Evolutionary conservation across 2,113 vertebrate species (phyloP).

Genomic region (Bubo scandiacus): DNA sequence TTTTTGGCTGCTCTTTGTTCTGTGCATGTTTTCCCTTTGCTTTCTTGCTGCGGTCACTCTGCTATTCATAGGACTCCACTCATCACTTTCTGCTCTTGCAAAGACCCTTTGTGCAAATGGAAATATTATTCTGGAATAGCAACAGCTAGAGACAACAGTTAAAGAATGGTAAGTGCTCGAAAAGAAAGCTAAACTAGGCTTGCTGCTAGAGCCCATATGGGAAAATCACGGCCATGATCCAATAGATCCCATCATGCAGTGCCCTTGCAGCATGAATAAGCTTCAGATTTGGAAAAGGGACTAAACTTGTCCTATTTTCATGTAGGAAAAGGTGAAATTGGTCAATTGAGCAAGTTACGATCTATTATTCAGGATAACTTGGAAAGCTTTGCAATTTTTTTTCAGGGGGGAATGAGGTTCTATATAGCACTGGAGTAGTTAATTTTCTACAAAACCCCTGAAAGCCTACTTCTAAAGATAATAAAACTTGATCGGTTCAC

Average conservation of each 20-base stretch:
- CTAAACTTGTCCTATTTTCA: neutral
- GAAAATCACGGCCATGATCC: neutral
- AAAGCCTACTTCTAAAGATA: slow-evolving; percentile 2
- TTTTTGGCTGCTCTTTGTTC: neutral
- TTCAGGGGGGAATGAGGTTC: neutral
- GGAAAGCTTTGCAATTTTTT: neutral
- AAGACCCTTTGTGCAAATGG: neutral
- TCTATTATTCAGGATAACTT: neutral
- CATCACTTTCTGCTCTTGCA: neutral
- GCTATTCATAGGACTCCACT: neutral
- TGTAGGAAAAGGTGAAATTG: neutral
- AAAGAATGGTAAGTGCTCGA: neutral
- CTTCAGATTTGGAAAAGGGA: neutral
- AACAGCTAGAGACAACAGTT: fast-evolving
- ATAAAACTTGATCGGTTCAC: slow-evolving; percentile 24
- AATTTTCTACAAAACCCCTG: neutral
- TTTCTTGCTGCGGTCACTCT: neutral
- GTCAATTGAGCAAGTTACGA: fast-evolving
- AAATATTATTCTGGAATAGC: neutral
- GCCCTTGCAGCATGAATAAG: neutral
- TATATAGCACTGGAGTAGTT: neutral
- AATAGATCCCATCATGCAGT: fast-evolving
- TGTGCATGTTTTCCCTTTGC: neutral
- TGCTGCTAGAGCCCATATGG: neutral
- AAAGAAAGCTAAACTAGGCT: neutral